These are phyloP conservation scores for Phyllotreta striolata DNA, from an alignment of 2,888 invertebrate genomes.

Conservation along the genomic window DNA sequence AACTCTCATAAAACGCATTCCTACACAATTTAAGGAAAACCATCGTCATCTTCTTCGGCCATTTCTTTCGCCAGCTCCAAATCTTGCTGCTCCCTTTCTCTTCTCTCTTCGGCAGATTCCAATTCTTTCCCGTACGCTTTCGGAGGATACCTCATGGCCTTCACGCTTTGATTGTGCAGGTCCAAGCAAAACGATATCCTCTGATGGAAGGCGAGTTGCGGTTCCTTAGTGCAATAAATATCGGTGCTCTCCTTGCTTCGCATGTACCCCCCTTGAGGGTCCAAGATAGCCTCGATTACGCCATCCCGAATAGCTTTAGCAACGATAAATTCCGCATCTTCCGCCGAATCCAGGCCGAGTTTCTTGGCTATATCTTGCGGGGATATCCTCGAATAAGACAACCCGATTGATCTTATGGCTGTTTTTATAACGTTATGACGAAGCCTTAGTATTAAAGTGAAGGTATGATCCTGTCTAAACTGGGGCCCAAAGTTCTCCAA, in stretches of 20 bases:
- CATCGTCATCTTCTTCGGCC: slow-evolving; percentile 99
- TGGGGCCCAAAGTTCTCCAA: slow-evolving; percentile 89
- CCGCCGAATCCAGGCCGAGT: slow-evolving; percentile 90
- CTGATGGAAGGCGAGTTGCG: slow-evolving; percentile 95
- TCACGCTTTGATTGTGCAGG: slow-evolving; percentile 98
- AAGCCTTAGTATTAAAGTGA: slow-evolving; percentile 92
- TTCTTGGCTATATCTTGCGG: slow-evolving; percentile 95
- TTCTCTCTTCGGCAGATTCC: slow-evolving; percentile 95
- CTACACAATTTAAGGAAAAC: slow-evolving; percentile 66
- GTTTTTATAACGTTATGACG: slow-evolving; percentile 99
- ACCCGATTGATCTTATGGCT: slow-evolving; percentile 93
- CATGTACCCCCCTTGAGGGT: slow-evolving; percentile 96
- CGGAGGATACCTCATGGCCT: slow-evolving; percentile 99
- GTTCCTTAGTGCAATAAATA: slow-evolving; percentile 95
- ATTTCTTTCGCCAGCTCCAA: slow-evolving; percentile 99
- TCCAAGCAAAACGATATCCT: slow-evolving; percentile 97
- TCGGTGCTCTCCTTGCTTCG: slow-evolving; percentile 97
- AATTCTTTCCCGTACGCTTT: slow-evolving; percentile 98
- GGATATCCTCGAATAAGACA: slow-evolving; percentile 96
- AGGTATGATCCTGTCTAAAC: slow-evolving; percentile 94
- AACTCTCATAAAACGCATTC: too few species aligned
- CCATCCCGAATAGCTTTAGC: slow-evolving; percentile 98
- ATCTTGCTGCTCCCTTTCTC: slow-evolving; percentile 97
- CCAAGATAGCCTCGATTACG: slow-evolving; percentile 96
- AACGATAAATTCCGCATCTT: slow-evolving; percentile 99